Base-by-base conservation (phyloP, 2,797 vertebrate genomes). In the Thripadectes ignobilis region DNA sequence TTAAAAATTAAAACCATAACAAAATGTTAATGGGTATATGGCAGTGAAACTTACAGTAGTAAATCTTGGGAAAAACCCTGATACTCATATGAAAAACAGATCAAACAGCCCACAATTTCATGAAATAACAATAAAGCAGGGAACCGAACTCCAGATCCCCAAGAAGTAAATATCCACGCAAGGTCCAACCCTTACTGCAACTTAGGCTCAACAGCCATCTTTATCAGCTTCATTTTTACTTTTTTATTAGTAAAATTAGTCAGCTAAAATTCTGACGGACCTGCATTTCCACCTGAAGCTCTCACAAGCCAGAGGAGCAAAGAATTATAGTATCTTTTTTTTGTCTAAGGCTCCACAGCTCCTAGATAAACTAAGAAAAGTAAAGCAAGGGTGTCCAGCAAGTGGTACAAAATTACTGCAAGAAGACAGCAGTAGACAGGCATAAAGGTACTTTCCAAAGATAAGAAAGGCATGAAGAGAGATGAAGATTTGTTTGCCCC, bases 1-100 rank as follows among this genome's bases (percentile, higher is more conserved):
- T 95, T 91, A 76, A 95, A 93, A 92, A 89, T 89, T 81, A 84
- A 89, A 87, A 79, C 46, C 1, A 0, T 39, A 92, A 85, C 29
- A 9, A 89, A 91, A 76, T 48, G 39, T 73, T 59, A 94, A 91
- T 61, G n/a, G 34, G 15, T 57, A 23, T 75, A 61, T 4, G 14
- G 26, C 22, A 74, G 43, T 27, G 27, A 12, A 34, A 79, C 39
- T 51, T 65, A 49, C 2, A n/a, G 7, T 26, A 81, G 38, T 48
- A 82, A 79, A 89, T 82, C 39, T 79, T 3, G 21, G 20, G 6
- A 10, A 79, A 85, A 81, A 65, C 27, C 0, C 10, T 27, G 15
- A 54, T 12, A n/a, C 1, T 6, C 0, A 1, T 38, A 67, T 16
- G 38, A 67, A 78, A 93, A 91, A 29, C 12, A 74, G 36, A 55